A percentile compares a stretch with the other conserved stretches of the same genome.
phyloP scores from a whole-genome alignment of 1,140 invertebrate species.

The Bombus impatiens region DNA sequence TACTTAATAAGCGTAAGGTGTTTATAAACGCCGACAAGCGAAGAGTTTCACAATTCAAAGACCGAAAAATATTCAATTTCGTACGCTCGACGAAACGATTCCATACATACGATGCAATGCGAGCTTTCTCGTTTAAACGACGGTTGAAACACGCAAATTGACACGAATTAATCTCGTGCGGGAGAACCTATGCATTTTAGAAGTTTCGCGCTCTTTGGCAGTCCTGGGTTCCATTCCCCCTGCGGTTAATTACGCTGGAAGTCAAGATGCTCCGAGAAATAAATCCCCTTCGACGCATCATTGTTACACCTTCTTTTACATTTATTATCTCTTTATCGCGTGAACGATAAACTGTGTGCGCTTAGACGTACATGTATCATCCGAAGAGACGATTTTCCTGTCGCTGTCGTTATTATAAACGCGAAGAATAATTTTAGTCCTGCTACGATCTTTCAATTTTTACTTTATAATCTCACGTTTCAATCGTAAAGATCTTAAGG shows the following conservation, averaged over 20 bases:
- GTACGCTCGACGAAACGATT: neutral
- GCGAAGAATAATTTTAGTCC: neutral
- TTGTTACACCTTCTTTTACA: neutral
- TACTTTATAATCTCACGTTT: no score
- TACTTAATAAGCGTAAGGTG: no score
- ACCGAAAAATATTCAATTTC: neutral
- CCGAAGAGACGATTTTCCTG: neutral
- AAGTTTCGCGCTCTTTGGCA: constrained; percentile 71
- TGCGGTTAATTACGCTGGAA: neutral
- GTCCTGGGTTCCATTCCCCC: constrained; percentile 47
- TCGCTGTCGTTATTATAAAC: neutral
- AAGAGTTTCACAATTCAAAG: neutral
- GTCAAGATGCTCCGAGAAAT: neutral
- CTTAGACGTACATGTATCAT: constrained; percentile 40
- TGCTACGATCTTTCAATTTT: neutral
- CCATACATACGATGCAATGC: neutral
- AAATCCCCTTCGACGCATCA: neutral
- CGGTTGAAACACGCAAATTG: neutral
- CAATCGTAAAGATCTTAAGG: neutral
- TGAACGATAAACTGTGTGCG: constrained; percentile 46
- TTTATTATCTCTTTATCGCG: constrained; percentile 20
- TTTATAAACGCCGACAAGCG: neutral
- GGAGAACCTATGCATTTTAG: constrained; percentile 59
- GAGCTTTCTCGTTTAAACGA: neutral
- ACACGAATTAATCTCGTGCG: neutral